Evolutionary conservation across 2,113 vertebrate species (phyloP), one percentile per base, ranked within the genome.

Genomic region (Psettodes erumei): DNA sequence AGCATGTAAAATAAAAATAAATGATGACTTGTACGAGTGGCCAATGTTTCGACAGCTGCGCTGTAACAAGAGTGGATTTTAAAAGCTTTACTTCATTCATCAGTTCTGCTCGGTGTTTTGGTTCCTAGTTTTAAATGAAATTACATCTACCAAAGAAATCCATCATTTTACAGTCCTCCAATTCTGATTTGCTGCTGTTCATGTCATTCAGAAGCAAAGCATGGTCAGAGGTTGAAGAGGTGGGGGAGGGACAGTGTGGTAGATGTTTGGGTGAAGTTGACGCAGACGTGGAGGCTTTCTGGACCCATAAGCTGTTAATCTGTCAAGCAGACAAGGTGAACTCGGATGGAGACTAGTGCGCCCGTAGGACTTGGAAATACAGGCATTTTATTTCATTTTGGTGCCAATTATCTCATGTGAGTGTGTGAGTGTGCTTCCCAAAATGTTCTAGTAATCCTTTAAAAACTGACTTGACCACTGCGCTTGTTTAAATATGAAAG

Each of bases 271-370:
- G 28, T 30, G 43, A 54, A 59, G 21, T 13, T 32, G 60, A 54
- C 2, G 32, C 38, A 23, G 28, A 66, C 54, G 61, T 37, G 23
- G 67, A 71, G 48, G 43, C 70, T 70, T 66, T 82, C 60, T 33
- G 75, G 71, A 88, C 45, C 61, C 55, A 72, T 90, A 90, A 90
- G 65, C 81, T 82, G 78, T 75, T 90, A 86, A 89, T 89, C 89
- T 87, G 81, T 65, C 35, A 53, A 60, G 56, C 77, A 88, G 77
- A 85, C 83, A 85, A 90, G 77, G 77, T 81, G 75, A 84, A 83
- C 68, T 75, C 51, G 79, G 54, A 35, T 40, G n/a, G 43, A 75
- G 47, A 75, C 47, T 65, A 43, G n/a, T 40, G 32, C 28, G 21
- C 27, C 6, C 32, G 2, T 32, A 7, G 30, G 23, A 62, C 45